A percentile compares a stretch with the other conserved stretches of the same genome.
Conservation (phyloP, 2,888 invertebrate species). For the Anthophora plumipes region DNA sequence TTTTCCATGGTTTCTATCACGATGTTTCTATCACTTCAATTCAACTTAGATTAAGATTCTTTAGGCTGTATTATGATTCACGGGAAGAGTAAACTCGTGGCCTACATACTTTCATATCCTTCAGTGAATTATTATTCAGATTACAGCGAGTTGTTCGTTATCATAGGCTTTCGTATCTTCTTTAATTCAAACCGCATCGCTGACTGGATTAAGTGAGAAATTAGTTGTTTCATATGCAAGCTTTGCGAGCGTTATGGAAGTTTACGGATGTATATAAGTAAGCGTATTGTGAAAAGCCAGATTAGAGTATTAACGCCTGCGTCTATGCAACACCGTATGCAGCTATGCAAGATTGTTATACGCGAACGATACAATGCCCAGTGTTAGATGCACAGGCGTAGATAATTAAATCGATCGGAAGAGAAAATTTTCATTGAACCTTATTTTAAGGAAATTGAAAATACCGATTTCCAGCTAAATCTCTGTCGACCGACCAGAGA, state of each 20-base stretch:
- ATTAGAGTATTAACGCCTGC: constrained; percentile 30
- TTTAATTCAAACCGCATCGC: constrained; percentile 24
- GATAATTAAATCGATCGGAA: no score
- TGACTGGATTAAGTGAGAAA: constrained; percentile 16
- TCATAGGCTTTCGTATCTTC: not conserved
- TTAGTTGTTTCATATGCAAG: constrained; percentile 25
- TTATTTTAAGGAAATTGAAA: no score
- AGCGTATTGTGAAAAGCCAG: constrained; percentile 47
- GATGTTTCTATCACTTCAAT: not conserved
- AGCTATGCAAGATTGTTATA: constrained; percentile 8
- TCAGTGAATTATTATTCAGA: not conserved
- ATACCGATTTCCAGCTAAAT: no score
- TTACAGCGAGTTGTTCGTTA: not conserved
- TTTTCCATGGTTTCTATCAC: not conserved
- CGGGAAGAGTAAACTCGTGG: not conserved
- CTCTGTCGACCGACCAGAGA: no score
- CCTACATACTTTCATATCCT: not conserved
- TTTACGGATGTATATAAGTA: constrained; percentile 45
- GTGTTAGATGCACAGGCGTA: no score
- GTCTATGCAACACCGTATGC: not conserved
- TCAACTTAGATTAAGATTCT: not conserved
- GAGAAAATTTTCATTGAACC: no score
- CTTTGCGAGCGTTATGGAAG: constrained; percentile 11
- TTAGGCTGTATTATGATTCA: not conserved
- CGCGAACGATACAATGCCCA: not conserved